phyloP scores from a whole-genome alignment of 2,888 invertebrate genomes.

The Ypsolopha sequella region DNA sequence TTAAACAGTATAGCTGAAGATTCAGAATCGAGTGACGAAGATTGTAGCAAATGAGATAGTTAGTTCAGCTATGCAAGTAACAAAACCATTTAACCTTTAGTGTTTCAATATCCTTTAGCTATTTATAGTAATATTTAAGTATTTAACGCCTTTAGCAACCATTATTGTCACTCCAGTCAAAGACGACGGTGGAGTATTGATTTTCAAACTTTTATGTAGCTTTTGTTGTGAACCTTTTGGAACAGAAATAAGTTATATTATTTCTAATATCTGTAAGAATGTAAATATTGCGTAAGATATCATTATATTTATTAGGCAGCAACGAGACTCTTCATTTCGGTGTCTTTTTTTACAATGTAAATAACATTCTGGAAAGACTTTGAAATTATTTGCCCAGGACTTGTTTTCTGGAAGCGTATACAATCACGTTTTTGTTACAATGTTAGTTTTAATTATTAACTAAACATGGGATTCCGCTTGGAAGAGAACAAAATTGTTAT shows the following conservation, averaged over 20 bases:
- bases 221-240: no score
- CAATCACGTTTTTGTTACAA: slow-evolving; percentile 25
- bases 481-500: no score
- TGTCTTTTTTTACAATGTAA: slow-evolving; percentile 31
- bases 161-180: no score
- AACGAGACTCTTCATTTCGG: slow-evolving; percentile 14
- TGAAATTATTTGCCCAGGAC: slow-evolving; percentile 18
- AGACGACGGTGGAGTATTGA: no score
- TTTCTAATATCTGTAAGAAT: slow-evolving; percentile 1
- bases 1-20: neutral
- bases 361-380: slow-evolving; percentile 16
- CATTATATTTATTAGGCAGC: slow-evolving; percentile 23
- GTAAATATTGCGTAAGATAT: slow-evolving; percentile 35
- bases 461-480: slow-evolving; percentile 7
- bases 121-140: slow-evolving; percentile 34
- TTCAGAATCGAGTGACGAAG: no score
- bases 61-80: slow-evolving; percentile 23
- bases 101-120: slow-evolving; percentile 35
- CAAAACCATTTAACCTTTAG: slow-evolving; percentile 36
- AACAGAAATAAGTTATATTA: no score
- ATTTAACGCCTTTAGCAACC: slow-evolving; percentile 4
- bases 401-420: slow-evolving; percentile 15
- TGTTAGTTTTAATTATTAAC: slow-evolving; percentile 29
- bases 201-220: no score
- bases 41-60: neutral